These are phyloP conservation scores for Eupeodes corollae DNA, from an alignment of 1,140 invertebrate genomes.

Conservation along the genomic window DNA sequence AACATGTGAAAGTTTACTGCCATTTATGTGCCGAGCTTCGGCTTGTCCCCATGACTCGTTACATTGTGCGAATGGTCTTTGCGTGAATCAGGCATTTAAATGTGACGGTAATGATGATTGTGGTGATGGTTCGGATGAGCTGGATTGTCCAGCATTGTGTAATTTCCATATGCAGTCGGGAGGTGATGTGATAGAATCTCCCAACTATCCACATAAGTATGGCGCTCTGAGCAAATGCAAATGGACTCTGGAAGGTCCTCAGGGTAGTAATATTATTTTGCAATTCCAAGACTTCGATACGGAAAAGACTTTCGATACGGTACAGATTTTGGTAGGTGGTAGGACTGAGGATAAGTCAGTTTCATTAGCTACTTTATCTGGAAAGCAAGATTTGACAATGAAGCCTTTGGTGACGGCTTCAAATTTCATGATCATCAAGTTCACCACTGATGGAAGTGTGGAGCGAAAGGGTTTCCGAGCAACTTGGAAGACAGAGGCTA, in stretches of 20 bases:
- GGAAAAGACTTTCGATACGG: slow-evolving; percentile 90
- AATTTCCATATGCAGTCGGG: slow-evolving; percentile 87
- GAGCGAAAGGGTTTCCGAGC: slow-evolving; percentile 89
- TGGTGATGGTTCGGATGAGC: slow-evolving; percentile 82
- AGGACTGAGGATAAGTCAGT: slow-evolving; percentile 88
- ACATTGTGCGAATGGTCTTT: slow-evolving; percentile 85
- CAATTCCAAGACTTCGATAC: slow-evolving; percentile 96
- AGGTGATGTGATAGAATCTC: slow-evolving; percentile 89
- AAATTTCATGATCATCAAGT: slow-evolving; percentile 97
- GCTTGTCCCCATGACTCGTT: slow-evolving; percentile 87
- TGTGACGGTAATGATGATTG: slow-evolving; percentile 91
- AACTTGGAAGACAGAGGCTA: slow-evolving; percentile 87
- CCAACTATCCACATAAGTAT: slow-evolving; percentile 90
- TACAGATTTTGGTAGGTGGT: slow-evolving; percentile 89
- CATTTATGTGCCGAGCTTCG: slow-evolving; percentile 83
- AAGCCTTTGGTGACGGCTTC: slow-evolving; percentile 85
- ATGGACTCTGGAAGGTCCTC: slow-evolving; percentile 92
- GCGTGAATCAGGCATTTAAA: slow-evolving; percentile 77
- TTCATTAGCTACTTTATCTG: slow-evolving; percentile 81
- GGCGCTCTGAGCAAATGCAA: slow-evolving; percentile 82
- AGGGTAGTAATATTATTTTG: slow-evolving; percentile 86
- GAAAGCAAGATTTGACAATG: slow-evolving; percentile 69
- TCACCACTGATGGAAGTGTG: slow-evolving; percentile 84
- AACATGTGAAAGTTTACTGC: slow-evolving; percentile 84
- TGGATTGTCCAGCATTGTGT: slow-evolving; percentile 77